These are phyloP conservation scores for Gisinianus flammeolus DNA, from an alignment of 2,888 invertebrate genomes.

Conservation along the genomic window DNA sequence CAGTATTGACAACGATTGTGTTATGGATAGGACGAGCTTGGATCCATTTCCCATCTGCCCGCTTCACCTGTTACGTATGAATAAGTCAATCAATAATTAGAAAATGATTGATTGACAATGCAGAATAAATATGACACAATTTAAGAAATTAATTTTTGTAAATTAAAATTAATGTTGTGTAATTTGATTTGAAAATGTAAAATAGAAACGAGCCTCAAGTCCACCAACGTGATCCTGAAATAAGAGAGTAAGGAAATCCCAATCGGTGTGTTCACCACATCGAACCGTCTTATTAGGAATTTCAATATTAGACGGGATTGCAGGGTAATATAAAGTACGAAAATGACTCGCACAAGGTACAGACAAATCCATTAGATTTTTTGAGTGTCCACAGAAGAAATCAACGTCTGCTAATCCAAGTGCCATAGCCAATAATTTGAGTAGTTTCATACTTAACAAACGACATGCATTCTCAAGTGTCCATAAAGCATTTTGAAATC, in stretches of 20 bases:
- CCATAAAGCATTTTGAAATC: background rate
- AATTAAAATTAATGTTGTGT: too few relatives aligned
- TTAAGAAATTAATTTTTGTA: too few relatives aligned
- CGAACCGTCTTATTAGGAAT: background rate
- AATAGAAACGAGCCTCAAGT: too few relatives aligned
- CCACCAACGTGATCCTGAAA: constrained; percentile 19
- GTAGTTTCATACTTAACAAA: background rate
- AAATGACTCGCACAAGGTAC: background rate
- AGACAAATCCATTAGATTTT: background rate
- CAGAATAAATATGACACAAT: too few relatives aligned
- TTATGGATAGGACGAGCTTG: background rate
- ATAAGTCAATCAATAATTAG: too few relatives aligned
- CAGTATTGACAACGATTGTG: constrained; percentile 1
- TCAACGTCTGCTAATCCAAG: background rate
- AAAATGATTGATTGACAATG: too few relatives aligned
- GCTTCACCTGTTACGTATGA: background rate
- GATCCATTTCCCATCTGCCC: background rate
- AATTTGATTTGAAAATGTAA: too few relatives aligned
- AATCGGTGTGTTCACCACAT: constrained; percentile 7
- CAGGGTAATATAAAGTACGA: constrained; percentile 8
- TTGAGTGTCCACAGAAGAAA: background rate
- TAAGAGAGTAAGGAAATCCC: background rate
- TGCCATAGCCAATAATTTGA: constrained; percentile 5
- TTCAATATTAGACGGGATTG: background rate
- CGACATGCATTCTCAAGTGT: background rate